Conservation (phyloP, 2,113 vertebrate genomes). For the Carassius carassius region DNA sequence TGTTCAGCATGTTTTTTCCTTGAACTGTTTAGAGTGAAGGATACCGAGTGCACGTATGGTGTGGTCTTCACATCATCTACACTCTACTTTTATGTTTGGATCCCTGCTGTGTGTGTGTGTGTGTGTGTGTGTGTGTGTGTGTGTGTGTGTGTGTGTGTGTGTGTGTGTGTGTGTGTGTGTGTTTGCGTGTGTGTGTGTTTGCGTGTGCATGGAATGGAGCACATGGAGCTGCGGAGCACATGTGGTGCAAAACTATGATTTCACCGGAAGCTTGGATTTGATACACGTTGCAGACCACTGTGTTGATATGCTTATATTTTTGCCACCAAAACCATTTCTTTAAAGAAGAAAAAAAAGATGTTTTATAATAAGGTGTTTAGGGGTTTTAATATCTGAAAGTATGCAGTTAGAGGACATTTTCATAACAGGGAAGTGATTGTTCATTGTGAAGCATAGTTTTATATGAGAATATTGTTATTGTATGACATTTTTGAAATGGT, state of each 20-base stretch:
- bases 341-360: slow-evolving; percentile 36
- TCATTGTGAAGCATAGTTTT: slow-evolving; percentile 53
- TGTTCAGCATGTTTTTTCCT: slow-evolving; percentile 47
- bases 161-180: slow-evolving; percentile 35
- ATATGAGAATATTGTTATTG: slow-evolving; percentile 45
- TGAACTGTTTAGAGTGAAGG: slow-evolving; percentile 60
- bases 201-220: slow-evolving; percentile 30
- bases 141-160: slow-evolving; percentile 43
- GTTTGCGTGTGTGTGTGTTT: slow-evolving; percentile 39
- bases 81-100: slow-evolving; percentile 51
- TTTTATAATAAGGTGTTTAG: slow-evolving; percentile 62
- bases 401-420: slow-evolving; percentile 45
- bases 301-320: slow-evolving; percentile 63
- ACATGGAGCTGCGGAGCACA: slow-evolving; percentile 62
- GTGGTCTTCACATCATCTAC: slow-evolving; percentile 46
- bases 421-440: slow-evolving; percentile 52
- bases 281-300: slow-evolving; percentile 64
- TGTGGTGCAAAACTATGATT: slow-evolving; percentile 64
- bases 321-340: slow-evolving; percentile 58
- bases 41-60: slow-evolving; percentile 52
- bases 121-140: no score
- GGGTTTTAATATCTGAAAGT: slow-evolving; percentile 56
- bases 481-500: slow-evolving; percentile 2
- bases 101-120: slow-evolving; percentile 27
- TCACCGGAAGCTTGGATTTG: slow-evolving; percentile 69